phyloP scores from a whole-genome alignment of 1,140 invertebrate genomes.

The Cyclargus thomasi region DNA sequence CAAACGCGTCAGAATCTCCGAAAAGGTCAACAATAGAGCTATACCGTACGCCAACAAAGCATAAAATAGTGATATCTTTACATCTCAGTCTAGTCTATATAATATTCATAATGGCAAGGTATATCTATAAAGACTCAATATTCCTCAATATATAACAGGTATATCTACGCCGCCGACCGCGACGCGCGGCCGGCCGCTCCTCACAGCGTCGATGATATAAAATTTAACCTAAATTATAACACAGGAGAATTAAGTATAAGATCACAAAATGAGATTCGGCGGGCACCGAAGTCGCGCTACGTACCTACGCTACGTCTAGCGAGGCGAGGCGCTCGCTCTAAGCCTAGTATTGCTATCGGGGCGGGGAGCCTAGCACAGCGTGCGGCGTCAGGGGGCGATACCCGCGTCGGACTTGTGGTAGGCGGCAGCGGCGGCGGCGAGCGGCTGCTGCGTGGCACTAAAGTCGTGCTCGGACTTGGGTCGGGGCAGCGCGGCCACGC shows the following conservation, averaged over 20 bases:
- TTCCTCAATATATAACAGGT: constrained; percentile 71
- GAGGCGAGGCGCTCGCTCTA: constrained; percentile 66
- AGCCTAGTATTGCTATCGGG: constrained; percentile 69
- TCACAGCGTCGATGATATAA: constrained; percentile 75
- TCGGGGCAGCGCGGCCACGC: constrained; percentile 80
- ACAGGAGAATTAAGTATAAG: constrained; percentile 76
- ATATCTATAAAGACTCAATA: constrained; percentile 74
- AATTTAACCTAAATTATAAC: constrained; percentile 76
- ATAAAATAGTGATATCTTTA: constrained; percentile 75
- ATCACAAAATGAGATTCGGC: constrained; percentile 75
- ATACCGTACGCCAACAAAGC: constrained; percentile 70
- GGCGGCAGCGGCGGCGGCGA: constrained; percentile 77
- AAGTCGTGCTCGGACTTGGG: constrained; percentile 91
- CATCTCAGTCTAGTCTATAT: constrained; percentile 74
- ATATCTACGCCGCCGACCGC: constrained; percentile 69
- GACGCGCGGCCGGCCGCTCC: constrained; percentile 58
- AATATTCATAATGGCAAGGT: constrained; percentile 73
- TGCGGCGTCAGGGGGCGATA: constrained; percentile 84
- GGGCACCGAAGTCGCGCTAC: constrained; percentile 58
- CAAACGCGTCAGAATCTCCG: constrained; percentile 41
- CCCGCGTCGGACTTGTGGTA: constrained; percentile 88
- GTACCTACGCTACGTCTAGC: constrained; percentile 70
- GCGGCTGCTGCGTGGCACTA: constrained; percentile 77
- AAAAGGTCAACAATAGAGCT: constrained; percentile 60
- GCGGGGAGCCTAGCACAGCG: constrained; percentile 75